Evolutionary conservation across 2,888 invertebrate species (phyloP).

Genomic region (Trisateles emortualis): DNA sequence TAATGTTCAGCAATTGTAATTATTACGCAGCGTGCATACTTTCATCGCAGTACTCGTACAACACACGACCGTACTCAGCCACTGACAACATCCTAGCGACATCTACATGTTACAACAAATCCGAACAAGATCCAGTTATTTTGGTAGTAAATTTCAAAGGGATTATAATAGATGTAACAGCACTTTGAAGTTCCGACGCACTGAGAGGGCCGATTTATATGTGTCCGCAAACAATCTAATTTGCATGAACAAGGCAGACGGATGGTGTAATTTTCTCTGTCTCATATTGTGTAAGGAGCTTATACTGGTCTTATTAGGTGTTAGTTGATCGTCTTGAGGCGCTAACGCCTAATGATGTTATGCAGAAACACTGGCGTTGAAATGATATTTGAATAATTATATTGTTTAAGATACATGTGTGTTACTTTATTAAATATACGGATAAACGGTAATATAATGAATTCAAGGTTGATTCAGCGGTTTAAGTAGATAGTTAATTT

Average conservation of each 20-base stretch:
- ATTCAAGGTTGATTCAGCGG: no score
- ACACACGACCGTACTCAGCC: not conserved
- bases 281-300: constrained; percentile 63
- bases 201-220: constrained; percentile 64
- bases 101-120: constrained; percentile 7
- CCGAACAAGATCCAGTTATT: constrained; percentile 32
- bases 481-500: no score
- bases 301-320: constrained; percentile 45
- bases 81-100: not conserved
- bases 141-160: constrained; percentile 46
- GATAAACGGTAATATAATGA: no score
- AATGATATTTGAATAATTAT: constrained; percentile 1
- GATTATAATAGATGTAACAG: constrained; percentile 48
- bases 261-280: constrained; percentile 69
- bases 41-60: not conserved
- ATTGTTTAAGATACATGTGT: not conserved
- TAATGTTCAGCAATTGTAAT: no score
- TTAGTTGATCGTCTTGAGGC: constrained; percentile 43
- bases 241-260: constrained; percentile 68
- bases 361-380: constrained; percentile 4
- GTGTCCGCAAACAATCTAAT: constrained; percentile 72
- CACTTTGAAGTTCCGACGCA: constrained; percentile 54
- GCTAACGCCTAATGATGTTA: constrained; percentile 20
- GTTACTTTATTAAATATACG: not conserved
- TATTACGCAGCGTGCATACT: no score